phyloP scores from a whole-genome alignment of 2,797 vertebrate species.

The Natrix natrix region DNA sequence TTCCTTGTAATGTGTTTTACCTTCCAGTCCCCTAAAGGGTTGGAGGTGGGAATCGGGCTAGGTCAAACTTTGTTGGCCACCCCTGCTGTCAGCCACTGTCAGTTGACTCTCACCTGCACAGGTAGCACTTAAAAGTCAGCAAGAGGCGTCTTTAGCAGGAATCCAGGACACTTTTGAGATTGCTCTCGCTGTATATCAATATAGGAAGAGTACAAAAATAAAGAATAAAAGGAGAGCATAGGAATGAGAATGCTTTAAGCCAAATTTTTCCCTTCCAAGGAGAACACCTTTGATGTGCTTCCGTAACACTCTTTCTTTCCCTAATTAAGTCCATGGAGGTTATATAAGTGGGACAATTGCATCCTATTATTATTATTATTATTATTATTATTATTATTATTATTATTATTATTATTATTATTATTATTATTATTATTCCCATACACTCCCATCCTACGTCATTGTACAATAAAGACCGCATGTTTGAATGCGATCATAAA shows the following conservation, averaged over 20 bases:
- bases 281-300: not conserved
- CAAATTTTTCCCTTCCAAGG: not conserved
- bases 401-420: not conserved
- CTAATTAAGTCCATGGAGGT: not conserved
- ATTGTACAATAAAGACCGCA: not conserved
- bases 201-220: not conserved
- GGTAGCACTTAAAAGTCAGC: not conserved
- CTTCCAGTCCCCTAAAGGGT: not conserved
- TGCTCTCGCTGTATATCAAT: not conserved
- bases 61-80: not conserved
- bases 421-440: not conserved
- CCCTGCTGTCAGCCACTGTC: not conserved
- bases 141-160: not conserved
- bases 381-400: no score
- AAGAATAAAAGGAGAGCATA: not conserved
- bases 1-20: no score
- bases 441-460: not conserved
- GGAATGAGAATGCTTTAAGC: not conserved
- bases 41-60: not conserved
- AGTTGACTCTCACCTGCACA: not conserved
- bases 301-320: not conserved
- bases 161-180: not conserved
- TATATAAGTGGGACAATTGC: not conserved
- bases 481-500: not conserved
- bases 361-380: not conserved